A percentile compares a stretch with the other conserved stretches of the same genome.
Conservation (phyloP, 1,140 invertebrate species). For the Halictus rubicundus region DNA sequence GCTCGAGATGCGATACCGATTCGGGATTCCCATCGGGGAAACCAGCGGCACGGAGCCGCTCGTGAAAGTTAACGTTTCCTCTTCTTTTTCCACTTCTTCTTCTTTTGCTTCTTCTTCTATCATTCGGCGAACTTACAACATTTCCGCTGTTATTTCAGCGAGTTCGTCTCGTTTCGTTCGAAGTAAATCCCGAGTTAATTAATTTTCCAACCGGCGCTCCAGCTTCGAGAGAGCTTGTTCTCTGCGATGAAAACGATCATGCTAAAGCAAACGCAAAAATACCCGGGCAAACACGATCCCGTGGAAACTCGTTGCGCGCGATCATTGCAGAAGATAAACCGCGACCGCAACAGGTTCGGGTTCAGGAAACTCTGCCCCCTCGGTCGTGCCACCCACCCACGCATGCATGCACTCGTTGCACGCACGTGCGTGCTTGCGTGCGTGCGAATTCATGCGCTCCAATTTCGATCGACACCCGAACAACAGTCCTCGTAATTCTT, state of each 20-base stretch:
- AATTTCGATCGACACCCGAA: not conserved
- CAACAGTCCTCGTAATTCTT: not conserved
- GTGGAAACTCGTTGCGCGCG: slow-evolving; percentile 41
- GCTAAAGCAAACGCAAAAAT: not conserved
- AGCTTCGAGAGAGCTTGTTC: too few relatives aligned
- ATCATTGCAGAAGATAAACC: slow-evolving; percentile 40
- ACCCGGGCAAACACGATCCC: slow-evolving; percentile 1
- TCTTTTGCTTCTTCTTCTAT: too few relatives aligned
- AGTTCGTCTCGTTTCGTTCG: too few relatives aligned
- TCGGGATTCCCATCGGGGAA: slow-evolving; percentile 29
- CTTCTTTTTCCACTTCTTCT: too few relatives aligned
- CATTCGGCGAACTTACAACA: too few relatives aligned
- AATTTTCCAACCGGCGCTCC: too few relatives aligned
- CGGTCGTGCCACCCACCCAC: slow-evolving; percentile 38
- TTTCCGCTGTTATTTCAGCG: too few relatives aligned
- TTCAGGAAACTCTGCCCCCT: slow-evolving; percentile 49
- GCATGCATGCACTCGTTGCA: slow-evolving; percentile 19
- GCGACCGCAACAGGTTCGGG: slow-evolving; percentile 62
- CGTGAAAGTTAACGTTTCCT: not conserved
- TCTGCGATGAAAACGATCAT: too few relatives aligned
- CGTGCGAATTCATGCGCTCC: not conserved
- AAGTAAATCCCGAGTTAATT: too few relatives aligned
- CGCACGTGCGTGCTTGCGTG: slow-evolving; percentile 10
- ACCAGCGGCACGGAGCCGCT: slow-evolving; percentile 1
- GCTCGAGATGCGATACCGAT: too few relatives aligned